Conservation (phyloP, 2,113 vertebrate genomes). For the Pycnonotus jocosus region DNA sequence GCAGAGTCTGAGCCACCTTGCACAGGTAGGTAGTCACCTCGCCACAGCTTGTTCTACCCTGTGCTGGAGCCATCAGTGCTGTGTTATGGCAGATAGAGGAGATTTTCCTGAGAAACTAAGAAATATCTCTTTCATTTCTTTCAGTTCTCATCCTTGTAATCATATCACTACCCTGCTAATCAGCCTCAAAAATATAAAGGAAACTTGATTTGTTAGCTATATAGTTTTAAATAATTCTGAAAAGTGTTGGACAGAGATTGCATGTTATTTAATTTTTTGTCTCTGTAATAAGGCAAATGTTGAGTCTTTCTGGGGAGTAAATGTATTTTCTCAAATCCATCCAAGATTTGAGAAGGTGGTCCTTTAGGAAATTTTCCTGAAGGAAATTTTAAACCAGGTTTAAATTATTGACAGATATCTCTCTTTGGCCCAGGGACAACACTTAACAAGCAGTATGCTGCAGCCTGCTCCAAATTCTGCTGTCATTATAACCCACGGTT, state of each 20-base stretch:
- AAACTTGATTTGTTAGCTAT: background rate
- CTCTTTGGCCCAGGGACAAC: background rate
- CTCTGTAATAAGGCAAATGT: background rate
- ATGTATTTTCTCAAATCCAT: background rate
- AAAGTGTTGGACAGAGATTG: constrained; percentile 2
- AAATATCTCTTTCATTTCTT: constrained; percentile 16
- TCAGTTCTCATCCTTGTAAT: background rate
- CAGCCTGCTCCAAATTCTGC: background rate
- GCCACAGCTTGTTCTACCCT: background rate
- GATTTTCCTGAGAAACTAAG: background rate
- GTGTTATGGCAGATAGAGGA: background rate
- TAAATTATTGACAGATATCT: background rate
- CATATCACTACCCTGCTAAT: background rate
- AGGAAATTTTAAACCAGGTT: background rate
- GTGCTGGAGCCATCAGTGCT: background rate
- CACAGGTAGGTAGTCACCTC: background rate
- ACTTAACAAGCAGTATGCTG: background rate
- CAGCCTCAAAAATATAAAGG: background rate
- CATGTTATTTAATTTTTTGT: background rate
- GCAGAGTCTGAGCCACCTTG: background rate
- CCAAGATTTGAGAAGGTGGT: background rate
- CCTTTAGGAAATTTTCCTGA: background rate
- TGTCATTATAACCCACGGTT: background rate
- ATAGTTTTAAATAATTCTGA: constrained; percentile 27
- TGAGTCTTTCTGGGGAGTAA: background rate